Base-by-base conservation (phyloP, 2,113 vertebrate genomes). In the Ameiurus melas region DNA sequence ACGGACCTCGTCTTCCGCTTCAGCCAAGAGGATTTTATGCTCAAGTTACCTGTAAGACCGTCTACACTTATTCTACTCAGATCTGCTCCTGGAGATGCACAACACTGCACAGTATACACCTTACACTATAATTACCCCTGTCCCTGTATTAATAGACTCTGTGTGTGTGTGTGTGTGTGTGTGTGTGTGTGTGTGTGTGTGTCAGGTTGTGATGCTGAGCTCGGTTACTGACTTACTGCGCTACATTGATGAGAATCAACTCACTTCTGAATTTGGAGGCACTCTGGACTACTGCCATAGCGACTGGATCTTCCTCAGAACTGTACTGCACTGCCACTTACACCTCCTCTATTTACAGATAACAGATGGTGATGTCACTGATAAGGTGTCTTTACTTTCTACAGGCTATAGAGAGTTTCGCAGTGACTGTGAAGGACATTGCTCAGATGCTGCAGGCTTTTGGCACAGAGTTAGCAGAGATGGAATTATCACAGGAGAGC, bases 341-440 rank as follows among this genome's bases (percentile, higher is more conserved):
- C 33, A 77, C 27, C 25, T 20, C 43, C 6, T 47, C 51, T 16
- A 58, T 30, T 30, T 43, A 27, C 68, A 22, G 25, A 66, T 66
- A 36, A 22, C 3, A 36, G 16, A 82, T 39, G 30, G 36, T 12
- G 58, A 27, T 68, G 55, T 25, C 27, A 39, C 70, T 7, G 62
- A 55, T 75, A 30, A 51, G 22, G 7, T 25, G 6, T 85, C 33
- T 86, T 27, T 79, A 7, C 47, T 86, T 36, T 85, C 86, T 88
- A 22, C 94, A 99, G 98, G 98, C 97, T 0, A 98, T 99, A n/a
- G 98, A 99, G 95, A 97, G 97, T 81, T 99, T 99, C 94, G 98
- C 98, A 0, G 95, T 99, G 20, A 98, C 96, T 0, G 98, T 99
- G 89, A 99, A 99, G 93, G 98, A 99, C 78, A 97, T 97, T 13